These are phyloP conservation scores for Apocheima hispidaria DNA, from an alignment of 2,888 invertebrate genomes.

Conservation along the genomic window DNA sequence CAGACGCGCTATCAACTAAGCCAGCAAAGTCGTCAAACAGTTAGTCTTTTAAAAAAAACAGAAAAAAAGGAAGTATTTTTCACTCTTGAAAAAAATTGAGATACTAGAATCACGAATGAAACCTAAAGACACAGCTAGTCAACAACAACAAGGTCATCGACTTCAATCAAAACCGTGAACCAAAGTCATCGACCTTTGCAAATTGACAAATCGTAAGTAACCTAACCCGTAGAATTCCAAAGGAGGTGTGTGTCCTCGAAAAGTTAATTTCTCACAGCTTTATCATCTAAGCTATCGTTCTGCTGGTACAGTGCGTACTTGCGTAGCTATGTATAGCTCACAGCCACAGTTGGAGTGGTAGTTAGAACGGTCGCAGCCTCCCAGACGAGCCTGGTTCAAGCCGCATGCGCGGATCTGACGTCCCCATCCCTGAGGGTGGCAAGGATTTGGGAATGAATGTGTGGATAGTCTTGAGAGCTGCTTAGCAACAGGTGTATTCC, in stretches of 20 bases:
- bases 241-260: neutral
- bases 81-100: too few relatives aligned
- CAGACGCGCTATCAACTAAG: too few relatives aligned
- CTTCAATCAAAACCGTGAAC: neutral
- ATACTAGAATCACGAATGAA: neutral
- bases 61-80: too few relatives aligned
- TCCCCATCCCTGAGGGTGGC: conserved; percentile 41
- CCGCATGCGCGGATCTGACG: conserved; percentile 49
- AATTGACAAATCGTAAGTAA: neutral
- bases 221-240: neutral
- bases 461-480: neutral
- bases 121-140: neutral
- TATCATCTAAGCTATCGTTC: conserved; percentile 5
- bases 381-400: conserved; percentile 23
- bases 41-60: too few relatives aligned
- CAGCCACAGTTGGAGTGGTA: conserved; percentile 24
- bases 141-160: too few relatives aligned
- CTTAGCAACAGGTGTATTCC: conserved; percentile 53
- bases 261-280: conserved; percentile 9
- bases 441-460: conserved; percentile 11
- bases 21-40: too few relatives aligned
- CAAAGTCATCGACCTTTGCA: neutral
- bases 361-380: conserved; percentile 41
- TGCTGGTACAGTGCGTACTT: conserved; percentile 23
- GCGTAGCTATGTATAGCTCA: conserved; percentile 40